Evolutionary conservation across 2,113 vertebrate species (phyloP), one percentile per base, ranked within the genome.

Genomic region (Balaeniceps rex): DNA sequence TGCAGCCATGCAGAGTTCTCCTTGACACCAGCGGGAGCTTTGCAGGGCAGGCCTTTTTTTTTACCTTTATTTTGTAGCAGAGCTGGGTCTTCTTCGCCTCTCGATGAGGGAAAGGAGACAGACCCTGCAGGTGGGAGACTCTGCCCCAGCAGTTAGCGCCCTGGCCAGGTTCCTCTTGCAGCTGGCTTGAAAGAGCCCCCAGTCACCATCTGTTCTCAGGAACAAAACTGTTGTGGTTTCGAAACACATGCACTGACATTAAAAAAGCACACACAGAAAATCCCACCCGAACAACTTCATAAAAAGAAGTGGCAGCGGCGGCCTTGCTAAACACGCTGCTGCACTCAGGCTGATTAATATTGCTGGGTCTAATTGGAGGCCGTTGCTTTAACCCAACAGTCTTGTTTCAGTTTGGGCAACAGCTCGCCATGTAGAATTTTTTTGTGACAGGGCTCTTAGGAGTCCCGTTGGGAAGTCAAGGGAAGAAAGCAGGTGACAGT

Each of bases 191-290:
- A 77, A 87, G 63, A 89, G 47, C 26, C 66, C 58, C 38, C 79
- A 87, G 77, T 51, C 74, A 91, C 92, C 93, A 75, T 86, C 87
- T 96, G 93, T 51, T 95, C 84, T 84, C 69, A 75, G 68, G 69
- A 90, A 42, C 71, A 83, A 83, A 97, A 90, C 55, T n/a, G 25
- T 46, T 91, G 92, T 68, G 82, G 93, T 97, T 96, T 97, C 12
- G 4, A 75, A 94, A 88, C 60, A 92, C 25, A 36, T 15, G 70
- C 74, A 63, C 36, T 87, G 66, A 87, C 71, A 64, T 26, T 90
- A 76, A 58, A 77, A 97, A 96, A 47, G 31, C 83, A 82, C 21
- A 31, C 46, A 55, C 28, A 93, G 40, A 83, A 88, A 96, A 94
- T 57, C 42, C 75, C 77, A 76, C 57, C 4, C 0, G 0, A 79